Evolutionary conservation across 2,888 invertebrate genomes (phyloP).

Genomic region (Mamestra brassicae): DNA sequence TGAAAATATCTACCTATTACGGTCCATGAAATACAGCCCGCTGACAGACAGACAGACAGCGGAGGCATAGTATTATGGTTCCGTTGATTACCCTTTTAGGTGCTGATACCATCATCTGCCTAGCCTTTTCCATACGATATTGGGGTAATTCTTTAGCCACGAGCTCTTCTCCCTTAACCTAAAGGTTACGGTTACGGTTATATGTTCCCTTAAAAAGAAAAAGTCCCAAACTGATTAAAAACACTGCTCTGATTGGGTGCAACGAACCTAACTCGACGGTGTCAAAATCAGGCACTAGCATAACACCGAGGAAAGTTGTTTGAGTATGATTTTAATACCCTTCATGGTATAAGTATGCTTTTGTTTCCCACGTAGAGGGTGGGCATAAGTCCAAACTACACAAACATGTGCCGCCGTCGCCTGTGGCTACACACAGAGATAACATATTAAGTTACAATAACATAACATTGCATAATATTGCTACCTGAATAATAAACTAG

Average conservation of each 20-base stretch:
- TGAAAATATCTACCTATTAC: too few relatives aligned
- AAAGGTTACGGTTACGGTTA: too few relatives aligned
- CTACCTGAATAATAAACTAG: background rate
- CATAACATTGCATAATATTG: conserved; percentile 1
- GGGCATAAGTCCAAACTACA: conserved; percentile 28
- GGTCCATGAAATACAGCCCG: too few relatives aligned
- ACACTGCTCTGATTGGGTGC: background rate
- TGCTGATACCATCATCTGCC: too few relatives aligned
- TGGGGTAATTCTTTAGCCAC: too few relatives aligned
- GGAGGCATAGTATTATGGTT: too few relatives aligned
- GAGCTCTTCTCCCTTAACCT: too few relatives aligned
- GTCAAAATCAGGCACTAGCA: background rate
- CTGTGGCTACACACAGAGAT: conserved; percentile 24
- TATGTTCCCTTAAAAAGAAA: background rate
- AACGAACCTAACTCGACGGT: background rate
- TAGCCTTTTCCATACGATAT: too few relatives aligned
- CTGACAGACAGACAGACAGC: too few relatives aligned
- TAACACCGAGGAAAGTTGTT: conserved; percentile 8
- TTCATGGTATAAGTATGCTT: conserved; percentile 2
- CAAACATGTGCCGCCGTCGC: conserved; percentile 23
- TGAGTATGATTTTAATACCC: conserved; percentile 8
- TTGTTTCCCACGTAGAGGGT: conserved; percentile 21
- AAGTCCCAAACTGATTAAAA: background rate
- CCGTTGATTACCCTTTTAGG: too few relatives aligned
- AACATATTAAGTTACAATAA: conserved; percentile 16